These are phyloP conservation scores for Drosophila hydei DNA, from an alignment of 1,140 invertebrate species.

Conservation along the genomic window DNA sequence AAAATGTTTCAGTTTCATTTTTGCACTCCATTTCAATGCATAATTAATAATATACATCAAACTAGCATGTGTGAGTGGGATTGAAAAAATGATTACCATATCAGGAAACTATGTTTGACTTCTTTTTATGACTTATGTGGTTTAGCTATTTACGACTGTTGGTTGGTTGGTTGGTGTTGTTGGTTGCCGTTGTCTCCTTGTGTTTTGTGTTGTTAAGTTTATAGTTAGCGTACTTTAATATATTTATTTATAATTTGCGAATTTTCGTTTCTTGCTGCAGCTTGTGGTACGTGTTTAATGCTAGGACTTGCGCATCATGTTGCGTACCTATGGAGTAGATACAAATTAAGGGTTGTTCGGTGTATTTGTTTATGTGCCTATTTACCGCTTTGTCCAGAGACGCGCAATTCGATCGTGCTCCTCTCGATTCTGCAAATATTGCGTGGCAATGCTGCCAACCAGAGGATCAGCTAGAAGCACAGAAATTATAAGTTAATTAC, in stretches of 20 bases:
- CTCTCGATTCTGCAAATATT: slow-evolving; percentile 98
- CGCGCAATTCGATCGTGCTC: slow-evolving; percentile 99
- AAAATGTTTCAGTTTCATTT: slow-evolving; percentile 16
- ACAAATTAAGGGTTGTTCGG: neutral
- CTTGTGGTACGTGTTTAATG: slow-evolving; percentile 70
- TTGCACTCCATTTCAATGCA: slow-evolving; percentile 23
- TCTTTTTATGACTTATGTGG: slow-evolving; percentile 46
- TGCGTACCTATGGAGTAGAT: slow-evolving; percentile 63
- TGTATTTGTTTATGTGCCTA: slow-evolving; percentile 84
- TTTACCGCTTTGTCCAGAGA: slow-evolving; percentile 99
- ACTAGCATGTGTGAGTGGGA: slow-evolving; percentile 6
- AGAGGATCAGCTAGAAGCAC: slow-evolving; percentile 93
- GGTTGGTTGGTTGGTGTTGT: slow-evolving; percentile 27
- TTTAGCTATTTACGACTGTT: slow-evolving; percentile 38
- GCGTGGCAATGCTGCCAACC: slow-evolving; percentile 98
- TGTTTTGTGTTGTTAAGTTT: slow-evolving; percentile 67
- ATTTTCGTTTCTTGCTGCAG: slow-evolving; percentile 69
- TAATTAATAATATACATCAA: slow-evolving; percentile 21
- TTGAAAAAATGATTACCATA: neutral
- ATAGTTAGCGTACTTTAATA: slow-evolving; percentile 78
- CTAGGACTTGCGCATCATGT: slow-evolving; percentile 79
- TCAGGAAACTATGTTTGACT: slow-evolving; percentile 10
- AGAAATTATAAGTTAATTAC: neutral
- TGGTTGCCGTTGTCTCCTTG: slow-evolving; percentile 30
- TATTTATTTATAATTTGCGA: slow-evolving; percentile 82